These are phyloP conservation scores for Antheraea assamensis DNA, from an alignment of 2,888 invertebrate species.

Conservation along the genomic window DNA sequence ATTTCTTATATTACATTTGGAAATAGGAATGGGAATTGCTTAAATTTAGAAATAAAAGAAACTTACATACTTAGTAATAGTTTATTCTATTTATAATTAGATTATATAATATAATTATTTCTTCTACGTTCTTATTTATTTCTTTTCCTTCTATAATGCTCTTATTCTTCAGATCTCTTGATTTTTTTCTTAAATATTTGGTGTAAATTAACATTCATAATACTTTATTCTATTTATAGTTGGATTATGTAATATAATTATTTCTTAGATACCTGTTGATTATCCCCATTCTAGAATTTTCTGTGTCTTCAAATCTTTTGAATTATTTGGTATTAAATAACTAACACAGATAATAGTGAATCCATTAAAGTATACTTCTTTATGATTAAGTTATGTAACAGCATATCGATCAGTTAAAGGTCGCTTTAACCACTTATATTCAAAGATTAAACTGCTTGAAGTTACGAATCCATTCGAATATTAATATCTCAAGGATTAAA, in stretches of 20 bases:
- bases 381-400: background rate
- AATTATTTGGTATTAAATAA: background rate
- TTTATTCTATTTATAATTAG: background rate
- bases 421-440: background rate
- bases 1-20: background rate
- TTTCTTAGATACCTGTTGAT: no score
- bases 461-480: background rate
- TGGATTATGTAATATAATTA: no score
- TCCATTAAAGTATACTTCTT: background rate
- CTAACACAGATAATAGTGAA: background rate
- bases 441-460: background rate
- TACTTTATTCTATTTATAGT: no score
- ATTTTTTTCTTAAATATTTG: background rate
- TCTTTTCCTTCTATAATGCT: background rate
- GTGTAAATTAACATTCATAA: no score
- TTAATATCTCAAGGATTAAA: conserved; percentile 5
- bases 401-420: background rate
- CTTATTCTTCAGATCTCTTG: background rate
- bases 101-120: background rate
- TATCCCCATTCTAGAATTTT: background rate
- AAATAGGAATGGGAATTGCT: background rate
- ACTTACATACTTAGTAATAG: background rate
- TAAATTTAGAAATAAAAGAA: background rate
- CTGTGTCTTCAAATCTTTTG: background rate
- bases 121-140: background rate